Evolutionary conservation across 2,888 invertebrate species (phyloP).

Genomic region (Platycheirus albimanus): DNA sequence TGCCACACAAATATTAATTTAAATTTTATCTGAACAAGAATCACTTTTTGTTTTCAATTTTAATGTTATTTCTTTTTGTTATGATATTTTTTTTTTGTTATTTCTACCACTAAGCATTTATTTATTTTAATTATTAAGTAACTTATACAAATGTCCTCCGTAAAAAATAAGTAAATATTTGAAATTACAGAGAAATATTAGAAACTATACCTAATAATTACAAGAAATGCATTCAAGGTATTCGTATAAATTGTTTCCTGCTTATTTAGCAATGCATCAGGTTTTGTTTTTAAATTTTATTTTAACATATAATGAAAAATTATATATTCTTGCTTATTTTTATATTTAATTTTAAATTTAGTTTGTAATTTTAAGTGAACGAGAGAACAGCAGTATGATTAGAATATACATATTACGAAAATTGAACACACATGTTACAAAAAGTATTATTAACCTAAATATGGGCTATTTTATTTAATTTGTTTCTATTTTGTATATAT

Average conservation of each 20-base stretch:
- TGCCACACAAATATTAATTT: no score
- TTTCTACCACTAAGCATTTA: constrained; percentile 24
- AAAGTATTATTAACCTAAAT: constrained; percentile 43
- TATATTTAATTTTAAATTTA: constrained; percentile 17
- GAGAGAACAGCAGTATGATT: constrained; percentile 48
- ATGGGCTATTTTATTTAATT: constrained; percentile 34
- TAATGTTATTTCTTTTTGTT: no score
- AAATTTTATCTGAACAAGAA: no score
- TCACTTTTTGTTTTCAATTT: no score
- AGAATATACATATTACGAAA: constrained; percentile 46
- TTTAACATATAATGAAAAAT: no score
- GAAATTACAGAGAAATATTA: constrained; percentile 11
- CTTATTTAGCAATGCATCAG: constrained; percentile 15
- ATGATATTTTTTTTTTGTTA: constrained; percentile 2
- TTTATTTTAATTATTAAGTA: constrained; percentile 53
- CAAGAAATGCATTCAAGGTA: constrained; percentile 17
- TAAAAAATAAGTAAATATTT: constrained; percentile 4
- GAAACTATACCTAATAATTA: constrained; percentile 27
- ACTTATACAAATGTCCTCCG: constrained; percentile 44
- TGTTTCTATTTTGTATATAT: constrained; percentile 36
- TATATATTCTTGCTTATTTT: background rate
- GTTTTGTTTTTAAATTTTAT: no score
- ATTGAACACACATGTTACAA: constrained; percentile 57
- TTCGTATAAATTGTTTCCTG: constrained; percentile 16
- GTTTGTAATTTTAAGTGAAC: constrained; percentile 39